A percentile compares a stretch with the other conserved stretches of the same genome.
phyloP scores from a whole-genome alignment of 92 coral and sea anemone genomes.

The Plumapathes pennacea region DNA sequence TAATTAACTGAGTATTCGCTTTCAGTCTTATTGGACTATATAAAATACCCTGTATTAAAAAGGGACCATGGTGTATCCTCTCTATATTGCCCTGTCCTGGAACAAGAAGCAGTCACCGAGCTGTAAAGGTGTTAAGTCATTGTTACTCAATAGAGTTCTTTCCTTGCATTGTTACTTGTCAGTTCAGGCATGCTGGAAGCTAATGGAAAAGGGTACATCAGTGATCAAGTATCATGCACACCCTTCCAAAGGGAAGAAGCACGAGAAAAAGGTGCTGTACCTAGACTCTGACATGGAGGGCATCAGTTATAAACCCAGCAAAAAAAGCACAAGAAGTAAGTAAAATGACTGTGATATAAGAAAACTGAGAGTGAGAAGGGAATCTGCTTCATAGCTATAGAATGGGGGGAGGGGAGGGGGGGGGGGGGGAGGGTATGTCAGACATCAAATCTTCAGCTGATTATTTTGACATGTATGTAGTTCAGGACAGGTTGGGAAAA shows the following conservation, averaged over 20 bases:
- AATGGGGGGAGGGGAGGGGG: too few relatives aligned
- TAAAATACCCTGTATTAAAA: too few relatives aligned
- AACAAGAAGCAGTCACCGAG: too few relatives aligned
- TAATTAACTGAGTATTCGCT: too few relatives aligned
- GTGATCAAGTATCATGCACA: constrained; percentile 47
- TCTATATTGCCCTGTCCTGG: too few relatives aligned
- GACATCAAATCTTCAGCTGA: too few relatives aligned
- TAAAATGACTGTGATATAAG: neutral
- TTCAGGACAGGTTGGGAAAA: too few relatives aligned
- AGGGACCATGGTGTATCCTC: too few relatives aligned
- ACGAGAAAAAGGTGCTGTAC: constrained; percentile 35
- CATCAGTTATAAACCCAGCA: constrained; percentile 76
- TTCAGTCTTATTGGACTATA: too few relatives aligned
- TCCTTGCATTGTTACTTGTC: neutral
- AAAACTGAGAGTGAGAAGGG: neutral
- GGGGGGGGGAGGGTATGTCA: too few relatives aligned
- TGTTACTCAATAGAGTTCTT: neutral
- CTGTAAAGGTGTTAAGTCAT: too few relatives aligned
- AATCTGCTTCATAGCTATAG: neutral
- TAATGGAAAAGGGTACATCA: constrained; percentile 47
- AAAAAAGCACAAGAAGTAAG: constrained; percentile 77
- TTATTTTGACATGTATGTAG: too few relatives aligned
- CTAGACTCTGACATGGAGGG: constrained; percentile 74
- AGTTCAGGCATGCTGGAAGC: constrained; percentile 69
- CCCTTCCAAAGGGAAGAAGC: constrained; percentile 32